phyloP scores from a whole-genome alignment of 2,113 vertebrate species.

The Chloropsis cyanopogon region DNA sequence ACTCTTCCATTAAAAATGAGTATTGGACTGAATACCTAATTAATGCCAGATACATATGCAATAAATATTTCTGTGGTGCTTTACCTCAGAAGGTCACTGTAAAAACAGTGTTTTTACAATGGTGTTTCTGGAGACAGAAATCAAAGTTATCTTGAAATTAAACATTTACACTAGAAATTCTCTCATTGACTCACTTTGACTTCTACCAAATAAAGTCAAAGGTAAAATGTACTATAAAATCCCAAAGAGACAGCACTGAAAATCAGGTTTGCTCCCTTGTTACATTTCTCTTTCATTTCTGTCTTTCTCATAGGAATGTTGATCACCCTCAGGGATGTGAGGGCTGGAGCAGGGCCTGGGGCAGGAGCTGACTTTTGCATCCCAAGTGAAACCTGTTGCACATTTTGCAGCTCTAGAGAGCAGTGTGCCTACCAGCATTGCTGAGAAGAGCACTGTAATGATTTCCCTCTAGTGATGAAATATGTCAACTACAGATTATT shows the following conservation, averaged over 20 bases:
- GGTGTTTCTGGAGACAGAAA: not conserved
- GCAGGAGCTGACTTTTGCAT: not conserved
- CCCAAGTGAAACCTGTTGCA: not conserved
- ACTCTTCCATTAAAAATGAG: not conserved
- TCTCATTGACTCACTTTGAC: not conserved
- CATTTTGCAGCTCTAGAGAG: not conserved
- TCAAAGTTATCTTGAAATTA: not conserved
- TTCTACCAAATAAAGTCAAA: not conserved
- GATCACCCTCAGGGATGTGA: not conserved
- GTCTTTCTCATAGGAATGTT: not conserved
- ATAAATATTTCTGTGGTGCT: not conserved
- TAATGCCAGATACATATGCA: not conserved
- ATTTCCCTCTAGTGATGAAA: constrained; percentile 56
- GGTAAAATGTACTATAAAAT: not conserved
- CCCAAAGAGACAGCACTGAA: not conserved
- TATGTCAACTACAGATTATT: not conserved
- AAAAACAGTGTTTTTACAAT: not conserved
- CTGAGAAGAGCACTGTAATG: not conserved
- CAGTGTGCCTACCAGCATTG: not conserved
- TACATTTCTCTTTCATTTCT: not conserved
- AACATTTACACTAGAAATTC: not conserved
- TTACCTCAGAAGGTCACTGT: not conserved
- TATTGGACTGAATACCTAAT: not conserved
- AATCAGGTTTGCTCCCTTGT: not conserved
- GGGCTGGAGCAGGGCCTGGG: not conserved